phyloP scores from a whole-genome alignment of 64 coral and sea anemone genomes.

The Exaiptasia diaphana region DNA sequence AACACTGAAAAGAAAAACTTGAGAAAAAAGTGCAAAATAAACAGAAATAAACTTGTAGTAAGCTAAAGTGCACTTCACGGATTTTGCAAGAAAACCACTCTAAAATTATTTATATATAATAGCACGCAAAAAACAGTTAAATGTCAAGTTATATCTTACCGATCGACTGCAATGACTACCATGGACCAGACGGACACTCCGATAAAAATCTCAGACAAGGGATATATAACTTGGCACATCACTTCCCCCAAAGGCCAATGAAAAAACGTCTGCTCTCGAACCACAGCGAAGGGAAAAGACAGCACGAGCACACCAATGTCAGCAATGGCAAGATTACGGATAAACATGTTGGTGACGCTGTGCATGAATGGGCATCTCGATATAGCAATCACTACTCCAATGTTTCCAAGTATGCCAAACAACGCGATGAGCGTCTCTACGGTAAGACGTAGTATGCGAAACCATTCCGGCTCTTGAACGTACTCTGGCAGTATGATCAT shows the following conservation, averaged over 20 bases:
- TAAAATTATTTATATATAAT: too few relatives aligned
- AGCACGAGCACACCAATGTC: constrained; percentile 69
- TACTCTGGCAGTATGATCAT: not conserved
- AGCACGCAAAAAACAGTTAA: too few relatives aligned
- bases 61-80: too few relatives aligned
- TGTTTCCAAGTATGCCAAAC: constrained; percentile 61
- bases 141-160: not conserved
- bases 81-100: too few relatives aligned
- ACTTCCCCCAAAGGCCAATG: constrained; percentile 63
- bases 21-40: too few relatives aligned
- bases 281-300: constrained; percentile 63
- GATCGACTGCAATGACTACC: constrained; percentile 57
- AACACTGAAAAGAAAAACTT: too few relatives aligned
- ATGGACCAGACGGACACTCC: constrained; percentile 82
- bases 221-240: constrained; percentile 50
- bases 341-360: constrained; percentile 54
- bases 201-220: constrained; percentile 57
- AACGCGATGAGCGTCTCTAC: constrained; percentile 50
- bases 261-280: constrained; percentile 35
- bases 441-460: constrained; percentile 27
- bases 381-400: constrained; percentile 52
- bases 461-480: constrained; percentile 16
- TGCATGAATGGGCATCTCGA: constrained; percentile 36
- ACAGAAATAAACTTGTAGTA: too few relatives aligned
- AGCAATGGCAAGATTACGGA: constrained; percentile 72